Evolutionary conservation across 1,140 invertebrate species (phyloP), one percentile per base, ranked within the genome.

Genomic region (Mycetomoellerius zeteki): DNA sequence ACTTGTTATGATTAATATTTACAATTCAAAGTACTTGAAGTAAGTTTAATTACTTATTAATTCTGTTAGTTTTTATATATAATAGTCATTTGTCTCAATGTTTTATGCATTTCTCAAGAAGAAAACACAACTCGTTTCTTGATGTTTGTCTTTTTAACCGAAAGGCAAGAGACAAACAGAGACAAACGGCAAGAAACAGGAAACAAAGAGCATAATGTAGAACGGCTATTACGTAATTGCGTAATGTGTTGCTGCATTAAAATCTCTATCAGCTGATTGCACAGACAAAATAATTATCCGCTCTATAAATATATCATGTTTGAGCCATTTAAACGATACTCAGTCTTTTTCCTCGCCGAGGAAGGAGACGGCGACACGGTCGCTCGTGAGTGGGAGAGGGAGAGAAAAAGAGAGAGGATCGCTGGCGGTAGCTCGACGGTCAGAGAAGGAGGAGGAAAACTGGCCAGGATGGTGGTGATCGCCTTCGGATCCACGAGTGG

Each of bases 391-490:
- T 33, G 16, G n/a, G 75, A 81, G 85, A 67, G 62, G 54, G 65
- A 73, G 78, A 30, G 73, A 54, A 77, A 89, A 81, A 88, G 89
- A 89, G 87, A 84, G 90, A 85, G 88, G 81, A 69, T 33, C 72
- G 67, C 27, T 71, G 82, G 69, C 62, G 77, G 87, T 81, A 78
- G 56, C 33, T 65, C 67, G 50, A 64, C 64, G 76, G 60, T 69
- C 37, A 69, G 82, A 87, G 86, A 89, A 89, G 85, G 88, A 91
- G 90, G 30, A 91, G 88, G 88, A 91, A 91, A 82, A 75, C 88
- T 85, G 85, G 76, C 62, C 75, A 86, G 90, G 90, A 88, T 85
- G 90, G 82, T 88, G 86, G 88, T 85, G 88, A 91, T 91, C 90
- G 87, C 69, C 73, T 89, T 77, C 56, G 90, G 86, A 89, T 86